These are phyloP conservation scores for Morpho helenor DNA, from an alignment of 2,888 invertebrate genomes.

Conservation along the genomic window DNA sequence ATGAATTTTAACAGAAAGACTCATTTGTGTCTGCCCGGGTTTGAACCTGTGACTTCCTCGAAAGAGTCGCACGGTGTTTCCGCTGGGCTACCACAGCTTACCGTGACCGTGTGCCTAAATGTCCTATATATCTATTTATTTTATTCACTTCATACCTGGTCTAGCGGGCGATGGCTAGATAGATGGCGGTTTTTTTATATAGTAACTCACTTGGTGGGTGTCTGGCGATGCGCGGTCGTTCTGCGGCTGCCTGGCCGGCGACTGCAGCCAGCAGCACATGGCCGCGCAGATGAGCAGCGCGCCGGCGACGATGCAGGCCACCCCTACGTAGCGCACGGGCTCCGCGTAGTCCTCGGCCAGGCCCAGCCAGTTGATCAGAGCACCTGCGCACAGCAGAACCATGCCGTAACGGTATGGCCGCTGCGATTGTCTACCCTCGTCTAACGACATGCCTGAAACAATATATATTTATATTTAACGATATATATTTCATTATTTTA, in stretches of 20 bases:
- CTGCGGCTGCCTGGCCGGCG: slow-evolving; percentile 68
- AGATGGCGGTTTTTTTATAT: too few relatives aligned
- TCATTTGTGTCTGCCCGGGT: too few relatives aligned
- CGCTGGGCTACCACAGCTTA: too few relatives aligned
- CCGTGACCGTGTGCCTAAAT: too few relatives aligned
- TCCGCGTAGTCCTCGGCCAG: slow-evolving; percentile 86
- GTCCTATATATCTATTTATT: too few relatives aligned
- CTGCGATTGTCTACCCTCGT: slow-evolving; percentile 83
- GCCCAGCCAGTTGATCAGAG: slow-evolving; percentile 86
- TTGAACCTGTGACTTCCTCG: too few relatives aligned
- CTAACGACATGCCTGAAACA: slow-evolving; percentile 81
- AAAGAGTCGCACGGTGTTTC: too few relatives aligned
- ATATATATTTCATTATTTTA: neutral
- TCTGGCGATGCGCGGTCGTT: slow-evolving; percentile 64
- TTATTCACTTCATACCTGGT: too few relatives aligned
- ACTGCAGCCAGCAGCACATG: slow-evolving; percentile 86
- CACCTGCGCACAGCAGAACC: slow-evolving; percentile 85
- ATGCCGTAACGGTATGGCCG: slow-evolving; percentile 86
- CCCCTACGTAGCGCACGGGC: slow-evolving; percentile 85
- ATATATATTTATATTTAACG: slow-evolving; percentile 9
- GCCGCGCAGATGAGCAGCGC: slow-evolving; percentile 85
- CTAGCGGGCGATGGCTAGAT: too few relatives aligned
- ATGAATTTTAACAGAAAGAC: too few relatives aligned
- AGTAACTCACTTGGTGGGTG: slow-evolving; percentile 63
- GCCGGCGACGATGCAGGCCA: slow-evolving; percentile 86